Conservation (phyloP, 1,140 invertebrate species). For the Dreissena polymorpha region DNA sequence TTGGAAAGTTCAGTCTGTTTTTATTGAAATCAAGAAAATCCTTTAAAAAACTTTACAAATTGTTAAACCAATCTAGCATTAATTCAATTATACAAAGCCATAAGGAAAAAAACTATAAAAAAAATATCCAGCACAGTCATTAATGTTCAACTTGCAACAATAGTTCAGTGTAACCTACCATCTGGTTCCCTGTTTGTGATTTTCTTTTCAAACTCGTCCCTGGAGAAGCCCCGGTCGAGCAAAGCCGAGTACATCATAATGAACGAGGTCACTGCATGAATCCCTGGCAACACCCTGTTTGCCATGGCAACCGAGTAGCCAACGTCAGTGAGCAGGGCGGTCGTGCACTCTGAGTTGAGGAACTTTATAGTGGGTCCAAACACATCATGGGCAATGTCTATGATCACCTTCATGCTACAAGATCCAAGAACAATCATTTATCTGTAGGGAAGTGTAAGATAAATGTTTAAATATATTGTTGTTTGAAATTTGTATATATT, state of each 20-base stretch:
- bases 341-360: conserved; percentile 65
- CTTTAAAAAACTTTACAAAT: too few relatives aligned
- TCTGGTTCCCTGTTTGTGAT: conserved; percentile 56
- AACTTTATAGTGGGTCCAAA: conserved; percentile 75
- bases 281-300: conserved; percentile 66
- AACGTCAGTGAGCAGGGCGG: conserved; percentile 67
- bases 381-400: conserved; percentile 70
- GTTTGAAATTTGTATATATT: too few relatives aligned
- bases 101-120: too few relatives aligned
- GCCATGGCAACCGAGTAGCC: conserved; percentile 46
- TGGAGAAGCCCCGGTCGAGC: conserved; percentile 68
- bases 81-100: too few relatives aligned
- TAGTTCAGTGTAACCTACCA: conserved; percentile 44
- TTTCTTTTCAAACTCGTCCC: conserved; percentile 72
- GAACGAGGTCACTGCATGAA: conserved; percentile 75
- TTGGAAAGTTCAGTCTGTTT: too few relatives aligned
- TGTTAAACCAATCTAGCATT: too few relatives aligned
- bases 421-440: too few relatives aligned
- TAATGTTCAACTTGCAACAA: too few relatives aligned
- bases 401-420: conserved; percentile 73
- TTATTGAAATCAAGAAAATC: too few relatives aligned
- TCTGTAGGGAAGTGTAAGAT: too few relatives aligned
- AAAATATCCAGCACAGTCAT: too few relatives aligned
- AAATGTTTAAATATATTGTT: too few relatives aligned
- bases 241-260: conserved; percentile 72